These are phyloP conservation scores for Drosophila ficusphila DNA, from an alignment of 1,140 invertebrate genomes.

Conservation along the genomic window DNA sequence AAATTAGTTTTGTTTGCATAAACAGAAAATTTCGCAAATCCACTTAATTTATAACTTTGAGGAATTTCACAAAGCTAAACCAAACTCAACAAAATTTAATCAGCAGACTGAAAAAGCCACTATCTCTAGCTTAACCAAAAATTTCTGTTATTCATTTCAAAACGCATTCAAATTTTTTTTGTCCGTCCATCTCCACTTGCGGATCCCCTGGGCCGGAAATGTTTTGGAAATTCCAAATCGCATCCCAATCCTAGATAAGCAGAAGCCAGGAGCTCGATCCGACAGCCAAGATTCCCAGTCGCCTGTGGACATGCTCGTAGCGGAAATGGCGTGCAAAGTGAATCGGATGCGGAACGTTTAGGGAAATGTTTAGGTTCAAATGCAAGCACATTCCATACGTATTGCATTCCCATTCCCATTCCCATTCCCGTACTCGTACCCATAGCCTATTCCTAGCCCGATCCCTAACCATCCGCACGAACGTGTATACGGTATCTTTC, in stretches of 20 bases:
- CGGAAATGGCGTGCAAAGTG: constrained; percentile 80
- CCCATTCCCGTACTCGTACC: too few species aligned
- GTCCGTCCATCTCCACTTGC: not conserved
- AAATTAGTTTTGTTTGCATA: too few species aligned
- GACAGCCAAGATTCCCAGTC: constrained; percentile 21
- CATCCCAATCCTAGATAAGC: constrained; percentile 41
- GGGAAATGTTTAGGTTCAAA: constrained; percentile 74
- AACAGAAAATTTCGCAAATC: too few species aligned
- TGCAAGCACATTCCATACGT: constrained; percentile 67
- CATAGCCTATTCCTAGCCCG: not conserved
- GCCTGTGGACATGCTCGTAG: constrained; percentile 54
- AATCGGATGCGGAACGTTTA: constrained; percentile 75
- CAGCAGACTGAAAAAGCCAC: too few species aligned
- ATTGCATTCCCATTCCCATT: constrained; percentile 15
- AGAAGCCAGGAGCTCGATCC: constrained; percentile 10
- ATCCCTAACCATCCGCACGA: constrained; percentile 1
- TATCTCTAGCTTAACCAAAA: not conserved
- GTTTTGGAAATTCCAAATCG: constrained; percentile 31
- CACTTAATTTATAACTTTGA: too few species aligned
- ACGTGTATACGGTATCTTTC: constrained; percentile 23
- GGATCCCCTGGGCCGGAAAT: constrained; percentile 10
- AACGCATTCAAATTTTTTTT: not conserved
- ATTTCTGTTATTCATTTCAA: not conserved
- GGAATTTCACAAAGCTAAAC: too few species aligned
- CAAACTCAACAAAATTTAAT: too few species aligned